These are phyloP conservation scores for Dendrolimus houi DNA, from an alignment of 2,888 invertebrate species.

Conservation along the genomic window DNA sequence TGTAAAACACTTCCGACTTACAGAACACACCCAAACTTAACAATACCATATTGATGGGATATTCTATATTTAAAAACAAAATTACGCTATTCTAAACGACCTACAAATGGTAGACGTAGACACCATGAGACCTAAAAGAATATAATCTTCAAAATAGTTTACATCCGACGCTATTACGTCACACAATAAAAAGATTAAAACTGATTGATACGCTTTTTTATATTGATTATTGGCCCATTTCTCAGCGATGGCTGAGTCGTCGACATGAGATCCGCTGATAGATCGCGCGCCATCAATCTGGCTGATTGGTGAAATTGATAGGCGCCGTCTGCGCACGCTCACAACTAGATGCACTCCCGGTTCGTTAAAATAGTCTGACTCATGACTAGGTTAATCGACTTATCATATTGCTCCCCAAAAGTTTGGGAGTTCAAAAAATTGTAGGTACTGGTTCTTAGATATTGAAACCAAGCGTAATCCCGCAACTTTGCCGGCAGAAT, in stretches of 20 bases:
- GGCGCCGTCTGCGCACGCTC: conserved; percentile 52
- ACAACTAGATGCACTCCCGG: conserved; percentile 24
- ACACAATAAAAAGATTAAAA: conserved; percentile 17
- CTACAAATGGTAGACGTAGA: too few species aligned
- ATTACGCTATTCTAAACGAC: too few species aligned
- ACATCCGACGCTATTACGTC: too few species aligned
- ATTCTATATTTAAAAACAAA: too few species aligned
- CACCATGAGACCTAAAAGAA: too few species aligned
- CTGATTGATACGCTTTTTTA: conserved; percentile 15
- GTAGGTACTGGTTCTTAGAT: too few species aligned
- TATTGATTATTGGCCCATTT: conserved; percentile 30
- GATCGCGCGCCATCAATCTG: conserved; percentile 49
- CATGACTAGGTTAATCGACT: neutral
- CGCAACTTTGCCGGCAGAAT: too few species aligned
- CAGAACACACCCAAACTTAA: too few species aligned
- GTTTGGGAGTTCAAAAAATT: neutral
- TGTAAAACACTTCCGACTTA: too few species aligned
- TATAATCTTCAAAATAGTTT: too few species aligned
- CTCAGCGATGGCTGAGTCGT: conserved; percentile 14
- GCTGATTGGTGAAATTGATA: conserved; percentile 60
- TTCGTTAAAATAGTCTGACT: conserved; percentile 4
- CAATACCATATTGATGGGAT: too few species aligned
- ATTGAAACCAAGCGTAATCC: too few species aligned
- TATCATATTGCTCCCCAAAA: neutral
- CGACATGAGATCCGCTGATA: conserved; percentile 29